Evolutionary conservation across 1,140 invertebrate genomes (phyloP), one percentile per base, ranked within the genome.

Genomic region (Anastrepha ludens): DNA sequence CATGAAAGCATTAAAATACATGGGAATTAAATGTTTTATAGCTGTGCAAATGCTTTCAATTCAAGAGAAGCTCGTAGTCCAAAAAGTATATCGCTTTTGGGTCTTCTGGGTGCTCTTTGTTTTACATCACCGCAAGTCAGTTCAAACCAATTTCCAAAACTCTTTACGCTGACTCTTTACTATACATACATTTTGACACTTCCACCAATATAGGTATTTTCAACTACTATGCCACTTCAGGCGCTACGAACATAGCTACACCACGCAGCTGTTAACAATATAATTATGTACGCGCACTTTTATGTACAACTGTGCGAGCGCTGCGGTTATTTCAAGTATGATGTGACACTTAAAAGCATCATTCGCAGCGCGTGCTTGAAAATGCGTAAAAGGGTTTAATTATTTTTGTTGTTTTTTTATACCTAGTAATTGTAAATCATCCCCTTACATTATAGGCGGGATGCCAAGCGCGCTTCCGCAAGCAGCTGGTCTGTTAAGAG

Each of bases 361-460:
- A 87, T 67, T 41, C 64, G 87, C 87, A 87, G 87, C 55, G 74
- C 87, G 87, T 87, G 87, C 87, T 85, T 60, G 74, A 87, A 78
- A 87, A 85, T 85, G 78, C 29, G 58, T 85, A 41, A 87, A 87
- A 87, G 81, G 87, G 87, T 87, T 87, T 65, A 87, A 44, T 64
- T 87, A 55, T 87, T 87, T 70, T 47, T 70, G 15, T 50, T 29
- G 29, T 29, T 29, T 29, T 29, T 85, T n/a, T 85, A 6, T 85
- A 50, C 58, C 2, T 50, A 5, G 2, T 15, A 6, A 55, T n/a
- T 7, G 47, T 3, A 50, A 55, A 58, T 29, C 39, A 11, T 29
- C 50, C 50, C 39, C 78, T 78, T 58, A 60, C 41, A 78, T 87
- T 87, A 70, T 17, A 78, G 70, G 70, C 70, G 50, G 60, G 67